Base-by-base conservation (phyloP, 1,140 invertebrate species). In the Papilio polytes region DNA sequence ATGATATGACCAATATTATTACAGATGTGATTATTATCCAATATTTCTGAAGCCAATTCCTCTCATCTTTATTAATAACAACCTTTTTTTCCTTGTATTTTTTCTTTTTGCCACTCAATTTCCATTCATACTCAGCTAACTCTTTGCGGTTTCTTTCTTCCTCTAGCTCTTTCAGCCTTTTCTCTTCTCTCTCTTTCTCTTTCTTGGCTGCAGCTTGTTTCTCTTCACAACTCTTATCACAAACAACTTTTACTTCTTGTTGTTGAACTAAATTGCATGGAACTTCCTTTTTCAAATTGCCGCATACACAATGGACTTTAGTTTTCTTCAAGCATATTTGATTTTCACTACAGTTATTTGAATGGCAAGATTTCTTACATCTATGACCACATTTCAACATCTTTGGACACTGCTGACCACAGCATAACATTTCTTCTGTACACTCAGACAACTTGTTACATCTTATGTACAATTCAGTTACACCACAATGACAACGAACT, bases 391-490 rank as follows among this genome's bases (percentile, higher is more conserved):
- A 98, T 31, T 95, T 84, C 85, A 97, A 96, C 96, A 97, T 97
- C 95, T 97, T 98, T 1, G 98, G 97, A 90, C 98, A 99, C 81
- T 97, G 97, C 91, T 98, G 98, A 73, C 97, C 96, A 90, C 98
- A 98, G 80, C 96, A 97, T 41, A 97, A 95, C 83, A 97, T 90
- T 83, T 95, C 92, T 51, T 93, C 96, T 46, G 96, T 95, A 3
- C 96, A 94, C 15, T 92, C 90, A 9, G 95, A 96, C 87, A 97
- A 96, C 85, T 97, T 96, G 51, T 91, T 90, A 88, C 98, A 99
- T 36, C 96, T 94, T 59, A 98, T 95, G 83, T 98, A 97, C 15
- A 97, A 91, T 70, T 97, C 96, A 78, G 96, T 97, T 2, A 98
- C 95, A 1, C 96, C 96, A 90, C 98, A 99, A 89, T 98, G 97